These are phyloP conservation scores for Pygocentrus nattereri DNA, from an alignment of 2,797 vertebrate species.

Conservation along the genomic window DNA sequence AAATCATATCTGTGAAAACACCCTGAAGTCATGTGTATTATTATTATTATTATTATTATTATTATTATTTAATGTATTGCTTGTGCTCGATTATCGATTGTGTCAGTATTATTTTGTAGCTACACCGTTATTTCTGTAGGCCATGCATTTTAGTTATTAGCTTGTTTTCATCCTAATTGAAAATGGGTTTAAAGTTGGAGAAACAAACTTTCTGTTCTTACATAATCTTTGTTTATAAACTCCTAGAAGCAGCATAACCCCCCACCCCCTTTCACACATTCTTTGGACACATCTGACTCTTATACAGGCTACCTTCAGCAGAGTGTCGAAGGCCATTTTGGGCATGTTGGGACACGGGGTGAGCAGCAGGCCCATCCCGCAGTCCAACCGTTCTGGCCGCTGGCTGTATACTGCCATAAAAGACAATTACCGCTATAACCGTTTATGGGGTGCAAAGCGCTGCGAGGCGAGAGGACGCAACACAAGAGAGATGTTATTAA, in stretches of 20 bases:
- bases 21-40: background rate
- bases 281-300: background rate
- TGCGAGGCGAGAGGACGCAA: conserved; percentile 68
- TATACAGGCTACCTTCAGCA: background rate
- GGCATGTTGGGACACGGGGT: conserved; percentile 37
- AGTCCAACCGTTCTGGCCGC: conserved; percentile 50
- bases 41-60: background rate
- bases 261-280: too few relatives aligned
- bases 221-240: too few relatives aligned
- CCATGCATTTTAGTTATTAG: too few relatives aligned
- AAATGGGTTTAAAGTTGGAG: too few relatives aligned
- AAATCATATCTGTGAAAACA: conserved; percentile 77
- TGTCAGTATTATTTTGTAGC: too few relatives aligned
- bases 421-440: conserved; percentile 86
- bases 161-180: too few relatives aligned
- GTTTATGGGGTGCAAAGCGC: conserved; percentile 85
- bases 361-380: conserved; percentile 12
- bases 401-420: conserved; percentile 83
- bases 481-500: conserved; percentile 71
- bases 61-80: background rate
- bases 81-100: too few relatives aligned
- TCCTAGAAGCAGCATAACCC: too few relatives aligned
- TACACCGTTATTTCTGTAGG: background rate
- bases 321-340: background rate
- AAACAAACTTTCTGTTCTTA: too few relatives aligned